Percentiles rank a stretch among this genome's conserved stretches.
Evolutionary conservation across 2,888 invertebrate genomes (phyloP).

Genomic region (Callyntrura guangdongensis): DNA sequence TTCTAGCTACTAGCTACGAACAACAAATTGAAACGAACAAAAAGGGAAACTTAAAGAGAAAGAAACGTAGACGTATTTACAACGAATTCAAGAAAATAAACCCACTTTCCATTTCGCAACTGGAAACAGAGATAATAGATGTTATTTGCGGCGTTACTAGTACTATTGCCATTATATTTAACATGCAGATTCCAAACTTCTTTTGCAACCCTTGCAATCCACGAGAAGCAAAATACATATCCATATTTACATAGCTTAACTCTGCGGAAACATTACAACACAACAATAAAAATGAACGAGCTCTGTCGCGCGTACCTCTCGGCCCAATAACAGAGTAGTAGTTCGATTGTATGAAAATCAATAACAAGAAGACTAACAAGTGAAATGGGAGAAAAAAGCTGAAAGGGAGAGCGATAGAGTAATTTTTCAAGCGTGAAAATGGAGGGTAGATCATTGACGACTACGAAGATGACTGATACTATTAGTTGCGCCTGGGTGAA

Average conservation of each 20-base stretch:
- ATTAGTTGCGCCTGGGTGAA: conserved; percentile 20
- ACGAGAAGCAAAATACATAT: no score
- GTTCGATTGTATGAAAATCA: background rate
- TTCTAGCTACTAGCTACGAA: background rate
- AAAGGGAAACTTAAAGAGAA: no score
- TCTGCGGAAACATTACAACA: no score
- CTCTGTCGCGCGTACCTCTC: background rate
- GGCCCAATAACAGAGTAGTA: background rate
- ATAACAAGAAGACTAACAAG: background rate
- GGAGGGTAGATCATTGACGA: conserved; percentile 29
- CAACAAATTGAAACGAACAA: background rate
- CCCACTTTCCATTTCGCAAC: background rate
- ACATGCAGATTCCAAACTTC: no score
- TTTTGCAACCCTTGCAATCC: no score
- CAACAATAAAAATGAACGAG: no score
- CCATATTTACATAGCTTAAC: no score
- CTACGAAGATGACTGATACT: conserved; percentile 29
- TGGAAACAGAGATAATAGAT: background rate
- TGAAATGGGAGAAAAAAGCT: background rate
- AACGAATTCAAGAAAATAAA: no score
- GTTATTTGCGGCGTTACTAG: no score
- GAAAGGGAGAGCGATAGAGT: background rate
- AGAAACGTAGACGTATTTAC: no score
- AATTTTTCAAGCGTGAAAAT: conserved; percentile 34
- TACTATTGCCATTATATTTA: no score